Evolutionary conservation across 1,140 invertebrate genomes (phyloP).

Genomic region (Patella vulgata): DNA sequence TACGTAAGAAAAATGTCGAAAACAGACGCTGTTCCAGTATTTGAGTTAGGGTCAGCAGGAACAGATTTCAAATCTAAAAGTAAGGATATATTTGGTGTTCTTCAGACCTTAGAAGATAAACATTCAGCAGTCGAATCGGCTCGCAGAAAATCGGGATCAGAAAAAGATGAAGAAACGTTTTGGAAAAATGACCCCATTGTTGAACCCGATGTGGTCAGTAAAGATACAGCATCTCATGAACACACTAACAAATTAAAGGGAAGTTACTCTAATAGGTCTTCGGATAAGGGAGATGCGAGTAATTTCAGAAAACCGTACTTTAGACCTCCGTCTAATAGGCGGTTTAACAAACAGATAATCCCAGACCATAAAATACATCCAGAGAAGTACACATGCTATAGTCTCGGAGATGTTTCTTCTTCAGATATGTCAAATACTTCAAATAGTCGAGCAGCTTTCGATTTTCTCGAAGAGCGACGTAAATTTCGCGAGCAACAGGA

Average conservation of each 20-base stretch:
- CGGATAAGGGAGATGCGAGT: background rate
- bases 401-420: conserved; percentile 40
- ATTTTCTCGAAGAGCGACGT: conserved; percentile 41
- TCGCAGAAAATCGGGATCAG: conserved; percentile 13
- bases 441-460: conserved; percentile 45
- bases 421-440: conserved; percentile 38
- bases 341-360: conserved; percentile 4
- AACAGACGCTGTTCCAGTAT: conserved; percentile 12
- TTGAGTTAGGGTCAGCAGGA: conserved; percentile 19
- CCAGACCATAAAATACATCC: conserved; percentile 44
- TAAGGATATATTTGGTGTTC: conserved; percentile 40
- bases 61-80: conserved; percentile 28
- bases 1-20: too few species aligned
- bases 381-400: conserved; percentile 49
- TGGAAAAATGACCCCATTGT: conserved; percentile 35
- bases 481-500: conserved; percentile 33
- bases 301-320: conserved; percentile 8
- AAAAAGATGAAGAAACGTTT: conserved; percentile 16
- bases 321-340: conserved; percentile 7
- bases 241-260: background rate
- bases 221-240: background rate
- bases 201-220: conserved; percentile 20
- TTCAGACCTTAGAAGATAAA: conserved; percentile 41
- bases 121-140: conserved; percentile 34
- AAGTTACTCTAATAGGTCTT: conserved; percentile 1